Base-by-base conservation (phyloP, 2,797 vertebrate species). In the Meriones psammophilus region DNA sequence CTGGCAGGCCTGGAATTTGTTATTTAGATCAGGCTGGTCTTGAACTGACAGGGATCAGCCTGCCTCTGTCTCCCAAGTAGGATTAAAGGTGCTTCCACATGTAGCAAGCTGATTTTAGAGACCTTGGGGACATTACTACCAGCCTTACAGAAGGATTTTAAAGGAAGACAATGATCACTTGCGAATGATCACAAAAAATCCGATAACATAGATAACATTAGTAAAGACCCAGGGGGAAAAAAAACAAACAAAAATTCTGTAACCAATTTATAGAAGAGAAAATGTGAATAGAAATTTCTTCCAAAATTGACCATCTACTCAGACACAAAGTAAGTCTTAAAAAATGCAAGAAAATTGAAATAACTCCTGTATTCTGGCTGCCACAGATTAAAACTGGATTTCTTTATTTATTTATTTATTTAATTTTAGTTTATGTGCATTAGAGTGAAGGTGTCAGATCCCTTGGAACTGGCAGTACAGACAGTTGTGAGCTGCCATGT, bases 101-200 rank as follows among this genome's bases (percentile, higher is more conserved):
- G 24, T 76, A 39, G 39, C 36, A 89, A 85, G 39, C 13, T 60
- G 36, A 50, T 54, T 90, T 88, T 81, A 68, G 80, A 78, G 12
- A 66, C 62, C 17, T 66, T 58, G 15, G 46, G 30, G 42, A 66
- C 7, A 71, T 91, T 64, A 80, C 60, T 36, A 46, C 8, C 9
- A 60, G 54, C 60, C 39, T 92, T 89, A 86, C 20, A 77, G 71
- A 95, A 77, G 60, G 62, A 68, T 78, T 91, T 50, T 60, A 54
- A 88, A 68, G 33, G 54, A 56, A 56, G 73, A 60, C 13, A 60
- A 60, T 69, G 50, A 78, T 60, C 3, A 39, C 54, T 36, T 58
- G 56, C 18, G 56, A 80, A 4, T 62, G 56, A 58, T 58, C 56
- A 79, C 66, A 39, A 22, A 58, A 92, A 77, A 62, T 89, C 90